Evolutionary conservation across 2,113 vertebrate species (phyloP).

Genomic region (Glaucomys volans): DNA sequence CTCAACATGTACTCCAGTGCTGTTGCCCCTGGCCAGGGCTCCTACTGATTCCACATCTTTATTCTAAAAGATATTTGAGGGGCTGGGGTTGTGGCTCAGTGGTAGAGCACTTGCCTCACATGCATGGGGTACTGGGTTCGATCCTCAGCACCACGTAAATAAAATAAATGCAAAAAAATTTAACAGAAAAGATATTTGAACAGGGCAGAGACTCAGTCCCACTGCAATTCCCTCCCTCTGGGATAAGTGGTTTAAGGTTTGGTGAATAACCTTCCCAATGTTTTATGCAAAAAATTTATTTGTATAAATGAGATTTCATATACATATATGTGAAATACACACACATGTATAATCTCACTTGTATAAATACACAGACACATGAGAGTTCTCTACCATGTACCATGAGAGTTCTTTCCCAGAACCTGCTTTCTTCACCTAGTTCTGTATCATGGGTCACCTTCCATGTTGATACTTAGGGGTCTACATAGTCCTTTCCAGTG

Average conservation of each 20-base stretch:
- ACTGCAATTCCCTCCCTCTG: neutral
- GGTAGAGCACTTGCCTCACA: too few species aligned
- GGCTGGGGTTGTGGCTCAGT: too few species aligned
- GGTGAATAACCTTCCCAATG: neutral
- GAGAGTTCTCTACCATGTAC: too few species aligned
- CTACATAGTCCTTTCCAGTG: neutral
- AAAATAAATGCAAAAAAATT: too few species aligned
- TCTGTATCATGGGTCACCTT: neutral
- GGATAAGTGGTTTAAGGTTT: neutral
- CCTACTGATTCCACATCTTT: neutral
- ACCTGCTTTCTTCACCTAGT: neutral
- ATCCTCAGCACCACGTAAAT: too few species aligned
- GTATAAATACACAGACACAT: neutral
- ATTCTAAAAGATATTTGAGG: neutral
- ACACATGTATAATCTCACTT: neutral
- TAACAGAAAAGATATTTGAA: neutral
- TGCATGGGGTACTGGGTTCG: too few species aligned
- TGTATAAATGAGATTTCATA: slow-evolving; percentile 17
- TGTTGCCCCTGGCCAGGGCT: neutral
- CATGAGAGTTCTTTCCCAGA: neutral
- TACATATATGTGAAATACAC: too few species aligned
- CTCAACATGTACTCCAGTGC: neutral
- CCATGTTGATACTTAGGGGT: neutral
- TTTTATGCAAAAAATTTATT: neutral
- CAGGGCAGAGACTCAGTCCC: neutral